These are phyloP conservation scores for Eulemur mongoz DNA, from an alignment of 2,797 vertebrate species.

Conservation along the genomic window DNA sequence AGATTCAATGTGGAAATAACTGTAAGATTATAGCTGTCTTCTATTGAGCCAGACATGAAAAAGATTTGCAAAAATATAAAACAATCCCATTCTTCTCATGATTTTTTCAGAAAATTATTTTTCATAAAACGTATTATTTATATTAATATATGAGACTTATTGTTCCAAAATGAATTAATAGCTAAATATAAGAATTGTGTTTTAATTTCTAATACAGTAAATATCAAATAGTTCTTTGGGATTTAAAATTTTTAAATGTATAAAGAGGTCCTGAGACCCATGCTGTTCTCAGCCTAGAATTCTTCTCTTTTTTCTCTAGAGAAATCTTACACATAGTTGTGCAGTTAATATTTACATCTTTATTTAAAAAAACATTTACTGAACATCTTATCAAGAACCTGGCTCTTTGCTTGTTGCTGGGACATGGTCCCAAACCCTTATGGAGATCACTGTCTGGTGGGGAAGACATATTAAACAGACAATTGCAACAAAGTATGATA, in stretches of 20 bases:
- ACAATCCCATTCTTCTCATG: neutral
- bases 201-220: conserved; percentile 44
- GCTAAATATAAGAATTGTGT: conserved; percentile 5
- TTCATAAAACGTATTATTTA: conserved; percentile 30
- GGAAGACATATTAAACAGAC: conserved; percentile 1
- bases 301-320: conserved; percentile 14
- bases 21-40: neutral
- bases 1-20: conserved; percentile 5
- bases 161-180: conserved; percentile 44
- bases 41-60: conserved; percentile 14
- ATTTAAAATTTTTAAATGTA: neutral
- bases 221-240: neutral
- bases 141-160: neutral
- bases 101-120: conserved; percentile 42
- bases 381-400: conserved; percentile 37
- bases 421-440: neutral
- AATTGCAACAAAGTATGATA: neutral
- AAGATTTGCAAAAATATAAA: conserved; percentile 44
- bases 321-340: conserved; percentile 8
- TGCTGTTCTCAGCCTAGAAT: neutral
- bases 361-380: neutral
- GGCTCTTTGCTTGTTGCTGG: neutral
- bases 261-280: neutral
- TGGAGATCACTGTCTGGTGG: neutral
- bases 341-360: conserved; percentile 32